Base-by-base conservation (phyloP, 2,113 vertebrate species). In the Hoplias malabaricus region DNA sequence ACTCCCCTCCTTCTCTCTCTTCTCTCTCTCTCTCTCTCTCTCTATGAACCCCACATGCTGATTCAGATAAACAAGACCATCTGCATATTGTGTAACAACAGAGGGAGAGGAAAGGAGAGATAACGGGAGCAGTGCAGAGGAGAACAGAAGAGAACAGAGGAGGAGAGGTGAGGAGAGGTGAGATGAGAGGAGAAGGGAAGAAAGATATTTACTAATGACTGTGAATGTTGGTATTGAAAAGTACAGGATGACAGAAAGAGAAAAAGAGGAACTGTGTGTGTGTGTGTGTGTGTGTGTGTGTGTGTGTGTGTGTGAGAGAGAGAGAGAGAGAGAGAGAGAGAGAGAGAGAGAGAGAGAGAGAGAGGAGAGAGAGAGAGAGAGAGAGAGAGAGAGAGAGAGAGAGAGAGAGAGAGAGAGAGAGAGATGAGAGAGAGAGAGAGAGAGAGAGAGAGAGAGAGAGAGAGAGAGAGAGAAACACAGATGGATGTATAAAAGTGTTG, bases 11-110 rank as follows among this genome's bases (percentile, higher is more conserved):
- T n/a, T 8, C 40, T 36, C 29, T 31, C 40, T 46, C 56, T n/a
- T 61, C 19, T 23, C 36, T n/a, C 21, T 34, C 1, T 27, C 6
- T 13, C 69, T 34, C n/a, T 70, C n/a, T 16, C 6, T 33, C 16
- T 1, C 8, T 29, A 2, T 23, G 46, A 66, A 67, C 21, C 73
- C 61, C 75, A 77, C 75, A 77, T 77, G 75, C 65, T 77, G 75
- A 77, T 69, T 77, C 75, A 77, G 53, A 77, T 69, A 69, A 77
- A 77, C 75, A 77, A 77, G 75, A 31, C 75, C 75, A 77, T 77
- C 75, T 77, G 75, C 68, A 77, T 27, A 54, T 38, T 59, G 50
- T 29, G 50, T 57, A 56, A 46, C 34, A 56, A 46, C 34, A 77
- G 33, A 14, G 66, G 34, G 25, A 42, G 29, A 56, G 46, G 43